Conservation (phyloP, 2,113 vertebrate genomes). For the Circaetus gallicus region DNA sequence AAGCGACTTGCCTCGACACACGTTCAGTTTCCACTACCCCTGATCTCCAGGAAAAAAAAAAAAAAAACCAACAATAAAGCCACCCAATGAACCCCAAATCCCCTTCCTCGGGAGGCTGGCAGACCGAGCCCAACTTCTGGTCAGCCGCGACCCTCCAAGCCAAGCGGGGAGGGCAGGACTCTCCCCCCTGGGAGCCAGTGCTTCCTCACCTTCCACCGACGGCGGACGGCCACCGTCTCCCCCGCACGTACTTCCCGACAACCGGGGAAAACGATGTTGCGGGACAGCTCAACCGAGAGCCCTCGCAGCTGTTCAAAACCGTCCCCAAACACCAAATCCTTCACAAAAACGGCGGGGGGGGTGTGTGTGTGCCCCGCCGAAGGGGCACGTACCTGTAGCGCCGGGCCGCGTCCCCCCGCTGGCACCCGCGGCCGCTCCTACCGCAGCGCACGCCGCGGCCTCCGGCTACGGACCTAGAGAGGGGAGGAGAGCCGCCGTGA, state of each 20-base stretch:
- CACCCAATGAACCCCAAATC: fast-evolving
- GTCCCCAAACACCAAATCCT: neutral
- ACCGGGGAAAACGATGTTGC: neutral
- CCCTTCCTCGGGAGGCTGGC: neutral
- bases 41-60: neutral
- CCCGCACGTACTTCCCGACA: fast-evolving
- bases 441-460: neutral
- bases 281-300: neutral
- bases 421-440: constrained; percentile 37
- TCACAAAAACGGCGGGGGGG: neutral
- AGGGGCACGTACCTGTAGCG: neutral
- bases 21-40: neutral
- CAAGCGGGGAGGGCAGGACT: neutral
- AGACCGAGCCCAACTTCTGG: neutral
- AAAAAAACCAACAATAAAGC: too few species aligned
- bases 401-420: constrained; percentile 39
- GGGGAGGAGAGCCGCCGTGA: neutral
- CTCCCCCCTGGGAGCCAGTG: neutral
- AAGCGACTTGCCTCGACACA: too few species aligned
- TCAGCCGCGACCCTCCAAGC: neutral
- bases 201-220: neutral
- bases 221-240: neutral
- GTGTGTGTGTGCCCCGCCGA: neutral
- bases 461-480: constrained; percentile 29
- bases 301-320: neutral